Percentiles rank a stretch among this genome's conserved stretches.
Conservation (phyloP, 2,888 invertebrate species). For the Microctonus brassicae region DNA sequence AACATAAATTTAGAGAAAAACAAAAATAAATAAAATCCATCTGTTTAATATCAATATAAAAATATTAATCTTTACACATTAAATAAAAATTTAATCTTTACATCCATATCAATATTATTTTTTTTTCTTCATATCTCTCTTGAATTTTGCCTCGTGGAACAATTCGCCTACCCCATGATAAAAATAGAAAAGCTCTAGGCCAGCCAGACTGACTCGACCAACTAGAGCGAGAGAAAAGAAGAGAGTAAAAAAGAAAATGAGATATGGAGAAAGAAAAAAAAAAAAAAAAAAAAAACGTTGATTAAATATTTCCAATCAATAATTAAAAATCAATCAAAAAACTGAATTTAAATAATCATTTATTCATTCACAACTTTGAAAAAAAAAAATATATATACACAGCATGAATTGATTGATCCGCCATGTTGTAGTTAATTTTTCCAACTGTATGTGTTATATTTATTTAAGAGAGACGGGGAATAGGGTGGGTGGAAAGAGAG, state of each 20-base stretch:
- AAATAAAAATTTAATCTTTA: background rate
- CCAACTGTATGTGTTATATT: background rate
- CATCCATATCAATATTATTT: background rate
- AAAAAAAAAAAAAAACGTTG: background rate
- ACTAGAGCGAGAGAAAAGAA: conserved; percentile 4
- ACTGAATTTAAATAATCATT: too few relatives aligned
- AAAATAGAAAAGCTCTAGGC: conserved; percentile 63
- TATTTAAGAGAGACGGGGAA: background rate
- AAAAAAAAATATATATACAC: background rate
- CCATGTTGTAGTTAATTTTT: background rate
- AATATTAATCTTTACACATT: background rate
- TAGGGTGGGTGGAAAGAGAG: background rate
- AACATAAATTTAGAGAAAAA: too few relatives aligned
- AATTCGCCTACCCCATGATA: conserved; percentile 67
- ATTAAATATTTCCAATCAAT: background rate
- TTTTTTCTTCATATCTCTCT: conserved; percentile 3
- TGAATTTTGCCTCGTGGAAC: conserved; percentile 59
- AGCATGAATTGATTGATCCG: background rate
- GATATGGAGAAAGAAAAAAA: background rate
- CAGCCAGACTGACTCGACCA: conserved; percentile 41
- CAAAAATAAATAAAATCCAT: too few relatives aligned
- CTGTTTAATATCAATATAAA: too few relatives aligned
- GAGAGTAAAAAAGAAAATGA: background rate
- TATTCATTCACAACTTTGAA: too few relatives aligned
- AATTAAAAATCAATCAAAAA: too few relatives aligned